Evolutionary conservation across 2,113 vertebrate genomes (phyloP), one percentile per base, ranked within the genome.

Genomic region (Grammomys dolichurus): DNA sequence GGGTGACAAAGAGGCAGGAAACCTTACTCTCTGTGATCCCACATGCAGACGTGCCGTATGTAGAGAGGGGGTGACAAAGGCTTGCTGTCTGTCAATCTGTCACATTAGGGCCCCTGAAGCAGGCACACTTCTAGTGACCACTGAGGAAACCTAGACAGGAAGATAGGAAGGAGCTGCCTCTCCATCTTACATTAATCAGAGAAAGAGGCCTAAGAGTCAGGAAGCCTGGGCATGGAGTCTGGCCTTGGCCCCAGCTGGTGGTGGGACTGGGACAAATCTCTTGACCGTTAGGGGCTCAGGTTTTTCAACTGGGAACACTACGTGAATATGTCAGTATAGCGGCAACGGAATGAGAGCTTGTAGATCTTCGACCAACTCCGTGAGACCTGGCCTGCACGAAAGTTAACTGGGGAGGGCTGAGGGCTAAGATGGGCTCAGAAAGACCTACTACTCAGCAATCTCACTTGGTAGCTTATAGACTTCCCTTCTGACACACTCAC

Each of bases 231-330:
- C 65, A 33, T 46, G 40, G 65, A 67, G 48, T 54, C 36, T 73
- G 24, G 48, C 72, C 75, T 87, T 72, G 5, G 33, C 51, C 48
- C 85, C 65, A 43, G 26, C 24, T 14, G 24, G 51, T 48, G 28
- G 82, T 5, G 8, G 56, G n/a, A 87, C 11, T 26, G 85, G 54
- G 48, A 51, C 33, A 82, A 75, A 58, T 33, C 54, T 24, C 1
- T 77, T 85, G 40, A 58, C 51, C 56, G 73, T 48, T 31, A 22
- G 48, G 84, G 24, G 40, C 78, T 81, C 26, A 51, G n/a, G 75
- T 82, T 84, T 75, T 96, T 94, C 31, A 56, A 26, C 12, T 19
- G 89, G 90, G 90, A 60, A 46, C 28, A 26, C 81, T 26, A 1
- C 63, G 24, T 56, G 91, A 77, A 67, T 26, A 51, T 20, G 26